Base-by-base conservation (phyloP, 2,113 vertebrate species). In the Desmodus rotundus region DNA sequence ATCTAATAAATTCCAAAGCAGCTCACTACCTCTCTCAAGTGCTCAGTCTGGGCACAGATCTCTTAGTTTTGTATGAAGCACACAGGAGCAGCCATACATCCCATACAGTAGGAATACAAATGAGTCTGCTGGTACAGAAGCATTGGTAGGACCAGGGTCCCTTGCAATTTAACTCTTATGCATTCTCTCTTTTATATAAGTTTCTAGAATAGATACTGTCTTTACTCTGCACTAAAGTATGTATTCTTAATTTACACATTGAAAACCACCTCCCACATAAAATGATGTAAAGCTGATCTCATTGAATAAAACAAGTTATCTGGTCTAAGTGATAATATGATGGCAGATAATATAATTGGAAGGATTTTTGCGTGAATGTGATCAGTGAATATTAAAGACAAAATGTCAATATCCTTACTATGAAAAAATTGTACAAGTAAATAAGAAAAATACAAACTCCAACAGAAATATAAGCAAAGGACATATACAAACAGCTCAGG, bases 361-460 rank as follows among this genome's bases (percentile, higher is more conserved):
- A 33, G 2, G 43, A 65, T 80, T 94, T 68, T 87, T 52, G 31
- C 15, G 33, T 17, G 96, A 84, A 94, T 20, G 31, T 41, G 43
- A 68, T 84, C 15, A 91, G 74, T 85, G 93, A 45, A 82, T 52
- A 95, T 45, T 88, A 92, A 93, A 89, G 54, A 76, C 10, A 95
- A 85, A 91, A 67, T 52, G 26, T 45, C 82, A 89, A 77, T 33
- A 72, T 33, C 41, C 28, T 95, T 54, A 68, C 41, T 52, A 63
- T 38, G 58, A 50, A 93, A 36, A 90, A 74, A 87, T 88, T 31
- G 85, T 7, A 77, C 26, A 92, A 17, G 26, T 61, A 3, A 91
- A 78, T 83, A 54, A 92, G 31, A 95, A 87, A 86, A 54, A 43
- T 36, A 87, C 1, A 77, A 89, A 67, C 2, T 43, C 28, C 5